Conservation (phyloP, 2,888 invertebrate species). For the Pediacus dermestoides region DNA sequence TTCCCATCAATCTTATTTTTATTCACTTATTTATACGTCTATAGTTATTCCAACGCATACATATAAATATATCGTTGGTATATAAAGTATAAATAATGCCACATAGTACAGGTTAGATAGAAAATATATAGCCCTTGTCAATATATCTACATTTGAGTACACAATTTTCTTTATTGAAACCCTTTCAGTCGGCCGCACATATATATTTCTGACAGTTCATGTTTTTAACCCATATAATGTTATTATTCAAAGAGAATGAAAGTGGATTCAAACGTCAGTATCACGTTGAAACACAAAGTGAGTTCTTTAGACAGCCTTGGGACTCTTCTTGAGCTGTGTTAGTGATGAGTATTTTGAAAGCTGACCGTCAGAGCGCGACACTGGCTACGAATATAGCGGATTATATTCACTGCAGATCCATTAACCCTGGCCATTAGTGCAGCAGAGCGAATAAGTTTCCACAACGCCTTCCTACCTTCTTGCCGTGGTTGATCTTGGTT, state of each 20-base stretch:
- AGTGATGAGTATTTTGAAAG: too few species aligned
- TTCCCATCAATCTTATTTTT: too few species aligned
- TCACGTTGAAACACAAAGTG: too few species aligned
- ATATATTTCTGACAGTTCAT: background rate
- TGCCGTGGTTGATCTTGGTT: conserved; percentile 10
- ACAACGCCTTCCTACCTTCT: conserved; percentile 21
- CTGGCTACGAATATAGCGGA: conserved; percentile 15
- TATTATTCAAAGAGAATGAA: conserved; percentile 1
- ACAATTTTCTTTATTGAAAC: conserved; percentile 4
- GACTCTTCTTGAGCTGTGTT: too few species aligned
- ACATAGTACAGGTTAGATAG: too few species aligned
- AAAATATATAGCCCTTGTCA: background rate
- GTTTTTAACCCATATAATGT: conserved; percentile 2
- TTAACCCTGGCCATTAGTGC: conserved; percentile 23
- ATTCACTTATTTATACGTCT: too few species aligned
- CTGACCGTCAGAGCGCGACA: conserved; percentile 18
- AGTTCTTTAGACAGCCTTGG: too few species aligned
- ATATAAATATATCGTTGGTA: too few species aligned
- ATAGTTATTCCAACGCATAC: too few species aligned
- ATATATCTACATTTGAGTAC: background rate
- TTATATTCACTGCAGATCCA: conserved; percentile 22
- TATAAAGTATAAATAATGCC: too few species aligned
- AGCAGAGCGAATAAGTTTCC: conserved; percentile 25
- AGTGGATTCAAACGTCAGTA: conserved; percentile 2
- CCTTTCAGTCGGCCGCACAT: background rate